phyloP scores from a whole-genome alignment of 1,140 invertebrate species.

The Sitophilus oryzae region DNA sequence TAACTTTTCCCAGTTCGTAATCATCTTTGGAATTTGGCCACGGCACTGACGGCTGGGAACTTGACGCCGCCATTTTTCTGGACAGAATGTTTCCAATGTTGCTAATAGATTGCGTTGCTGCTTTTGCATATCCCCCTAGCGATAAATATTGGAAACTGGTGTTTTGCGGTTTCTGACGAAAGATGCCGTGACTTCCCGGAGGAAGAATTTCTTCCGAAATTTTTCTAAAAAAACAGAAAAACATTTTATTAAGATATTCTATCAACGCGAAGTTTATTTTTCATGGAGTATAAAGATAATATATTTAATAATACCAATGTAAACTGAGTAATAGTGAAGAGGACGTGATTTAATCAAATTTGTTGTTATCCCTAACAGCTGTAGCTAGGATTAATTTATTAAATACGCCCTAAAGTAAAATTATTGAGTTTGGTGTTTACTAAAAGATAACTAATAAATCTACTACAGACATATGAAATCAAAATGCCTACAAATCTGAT shows the following conservation, averaged over 20 bases:
- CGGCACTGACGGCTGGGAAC: slow-evolving; percentile 53
- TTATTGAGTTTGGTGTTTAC: no score
- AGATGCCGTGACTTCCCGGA: slow-evolving; percentile 57
- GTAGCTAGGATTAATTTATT: no score
- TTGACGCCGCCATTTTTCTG: slow-evolving; percentile 65
- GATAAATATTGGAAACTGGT: slow-evolving; percentile 35
- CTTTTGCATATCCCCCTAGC: slow-evolving; percentile 43
- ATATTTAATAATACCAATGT: no score
- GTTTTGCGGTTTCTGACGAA: slow-evolving; percentile 55
- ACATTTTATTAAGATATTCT: no score
- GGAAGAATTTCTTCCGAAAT: slow-evolving; percentile 57
- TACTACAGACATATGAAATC: no score
- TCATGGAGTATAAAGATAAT: no score
- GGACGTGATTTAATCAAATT: background rate
- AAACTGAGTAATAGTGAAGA: no score
- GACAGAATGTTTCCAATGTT: slow-evolving; percentile 57
- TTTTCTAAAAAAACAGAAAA: slow-evolving; percentile 52
- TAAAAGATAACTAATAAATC: no score
- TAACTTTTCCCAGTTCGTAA: slow-evolving; percentile 91
- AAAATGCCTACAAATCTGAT: no score
- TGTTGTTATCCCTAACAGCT: background rate
- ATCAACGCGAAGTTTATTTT: no score
- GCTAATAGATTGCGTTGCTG: slow-evolving; percentile 47
- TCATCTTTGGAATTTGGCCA: slow-evolving; percentile 93
- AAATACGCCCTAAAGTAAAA: no score